Base-by-base conservation (phyloP, 2,113 vertebrate species). In the Ptychochromis oligacanthus region DNA sequence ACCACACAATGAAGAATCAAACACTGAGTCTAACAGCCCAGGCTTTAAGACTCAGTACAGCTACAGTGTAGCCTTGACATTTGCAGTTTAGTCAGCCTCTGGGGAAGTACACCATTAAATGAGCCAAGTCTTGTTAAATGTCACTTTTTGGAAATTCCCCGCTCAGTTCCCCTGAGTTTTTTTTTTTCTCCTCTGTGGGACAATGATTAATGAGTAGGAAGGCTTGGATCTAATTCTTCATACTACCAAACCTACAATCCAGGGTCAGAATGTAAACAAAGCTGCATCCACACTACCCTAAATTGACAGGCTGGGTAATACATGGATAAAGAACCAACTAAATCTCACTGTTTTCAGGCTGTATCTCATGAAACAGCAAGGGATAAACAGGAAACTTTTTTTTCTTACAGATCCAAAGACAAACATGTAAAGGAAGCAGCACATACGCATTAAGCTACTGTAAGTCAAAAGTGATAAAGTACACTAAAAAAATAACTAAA, bases 101-200 rank as follows among this genome's bases (percentile, higher is more conserved):
- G 67, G 89, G 82, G 57, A 92, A 89, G 64, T 90, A 65, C 86
- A 77, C 11, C 26, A 55, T 36, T 54, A 62, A 77, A 87, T 59
- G 82, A 88, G 86, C 87, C 84, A 88, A 89, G 75, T 60, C 81
- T 90, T 79, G 72, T 82, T 84, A 87, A 91, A 89, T 86, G 79
- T 77, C 83, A 81, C 81, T 80, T 87, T 80, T 77, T 88, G 92
- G 89, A 93, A 93, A 86, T 83, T 89, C 89, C 90, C 84, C 20
- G 59, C 56, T 80, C 56, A 26, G 75, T 49, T 82, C 13, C 24
- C 78, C 58, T 4, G 62, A 78, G 79, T 78, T 80, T 84, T 87
- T 64, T 56, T 83, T 34, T 55, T 22, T 56, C 22, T 77, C n/a
- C 67, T 81, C 38, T 64, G 40, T 65, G 40, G 75, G 54, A 82